Percentiles rank a stretch among this genome's conserved stretches.
Conservation (phyloP, 2,113 vertebrate species). For the Zootoca vivipara region DNA sequence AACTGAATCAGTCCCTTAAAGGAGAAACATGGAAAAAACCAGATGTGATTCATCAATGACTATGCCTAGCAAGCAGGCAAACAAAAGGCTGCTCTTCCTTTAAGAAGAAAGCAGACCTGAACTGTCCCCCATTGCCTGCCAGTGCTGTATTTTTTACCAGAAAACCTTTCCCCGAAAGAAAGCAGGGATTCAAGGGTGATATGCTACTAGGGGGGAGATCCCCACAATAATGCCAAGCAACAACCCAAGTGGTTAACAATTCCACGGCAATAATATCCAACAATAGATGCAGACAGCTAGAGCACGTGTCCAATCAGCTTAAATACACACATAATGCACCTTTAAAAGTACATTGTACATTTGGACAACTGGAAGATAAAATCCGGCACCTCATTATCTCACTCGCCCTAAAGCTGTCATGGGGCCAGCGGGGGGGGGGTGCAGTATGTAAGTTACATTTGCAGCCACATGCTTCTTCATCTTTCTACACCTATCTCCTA, state of each 20-base stretch:
- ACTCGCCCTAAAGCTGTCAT: conserved; percentile 55
- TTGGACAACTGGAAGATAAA: conserved; percentile 56
- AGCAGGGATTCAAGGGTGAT: conserved; percentile 17
- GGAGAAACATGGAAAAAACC: conserved; percentile 57
- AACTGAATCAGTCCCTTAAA: conserved; percentile 64
- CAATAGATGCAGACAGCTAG: not conserved
- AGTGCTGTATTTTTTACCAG: conserved; percentile 20
- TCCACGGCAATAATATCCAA: conserved; percentile 11
- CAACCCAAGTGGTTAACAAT: conserved; percentile 49
- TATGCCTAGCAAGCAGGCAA: conserved; percentile 44
- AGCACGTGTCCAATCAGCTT: not conserved
- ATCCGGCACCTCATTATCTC: conserved; percentile 59
- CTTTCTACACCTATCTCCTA: conserved; percentile 56
- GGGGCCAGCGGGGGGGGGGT: conserved; percentile 14
- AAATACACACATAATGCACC: too few relatives aligned
- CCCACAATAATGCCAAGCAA: conserved; percentile 29
- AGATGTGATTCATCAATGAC: conserved; percentile 55
- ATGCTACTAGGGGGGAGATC: conserved; percentile 36
- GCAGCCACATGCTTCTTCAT: conserved; percentile 67
- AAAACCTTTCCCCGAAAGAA: conserved; percentile 20
- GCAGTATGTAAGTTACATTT: conserved; percentile 45
- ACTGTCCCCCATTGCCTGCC: conserved; percentile 27
- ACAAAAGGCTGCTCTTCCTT: conserved; percentile 47
- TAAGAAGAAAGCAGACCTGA: conserved; percentile 60
- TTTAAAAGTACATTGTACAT: conserved; percentile 14